phyloP scores from a whole-genome alignment of 1,140 invertebrate species.

The Bacillus rossius region DNA sequence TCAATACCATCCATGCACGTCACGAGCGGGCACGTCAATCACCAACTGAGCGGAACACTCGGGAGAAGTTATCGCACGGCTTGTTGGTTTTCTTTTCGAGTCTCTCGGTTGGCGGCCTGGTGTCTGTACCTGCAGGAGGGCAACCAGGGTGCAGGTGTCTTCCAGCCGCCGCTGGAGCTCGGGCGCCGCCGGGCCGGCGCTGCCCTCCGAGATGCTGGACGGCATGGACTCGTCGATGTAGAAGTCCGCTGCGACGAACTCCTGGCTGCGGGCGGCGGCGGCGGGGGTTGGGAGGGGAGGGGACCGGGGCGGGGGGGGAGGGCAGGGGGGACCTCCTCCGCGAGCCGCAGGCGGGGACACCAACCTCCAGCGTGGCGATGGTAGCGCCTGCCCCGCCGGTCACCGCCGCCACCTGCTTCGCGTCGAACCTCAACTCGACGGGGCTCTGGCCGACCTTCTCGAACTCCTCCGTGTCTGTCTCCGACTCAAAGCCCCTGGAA shows the following conservation, averaged over 20 bases:
- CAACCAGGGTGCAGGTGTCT: constrained; percentile 54
- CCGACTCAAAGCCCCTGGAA: constrained; percentile 65
- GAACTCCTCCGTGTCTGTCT: constrained; percentile 78
- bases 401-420: constrained; percentile 1
- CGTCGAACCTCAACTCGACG: constrained; percentile 4
- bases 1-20: too few species aligned
- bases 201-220: constrained; percentile 43
- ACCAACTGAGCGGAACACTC: too few species aligned
- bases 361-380: constrained; percentile 16
- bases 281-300: constrained; percentile 28
- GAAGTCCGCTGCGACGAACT: constrained; percentile 74
- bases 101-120: not conserved
- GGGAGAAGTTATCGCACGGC: too few species aligned
- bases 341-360: not conserved
- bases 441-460: constrained; percentile 56
- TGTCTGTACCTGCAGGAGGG: constrained; percentile 53
- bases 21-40: too few species aligned
- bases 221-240: constrained; percentile 81
- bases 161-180: constrained; percentile 34
- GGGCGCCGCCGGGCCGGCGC: constrained; percentile 24
- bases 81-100: too few species aligned
- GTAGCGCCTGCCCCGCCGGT: not conserved
- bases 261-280: constrained; percentile 40
- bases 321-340: constrained; percentile 27
- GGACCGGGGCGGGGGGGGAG: constrained; percentile 32